Conservation (phyloP, 1,140 invertebrate species). For the Drosophila kurseongensis region DNA sequence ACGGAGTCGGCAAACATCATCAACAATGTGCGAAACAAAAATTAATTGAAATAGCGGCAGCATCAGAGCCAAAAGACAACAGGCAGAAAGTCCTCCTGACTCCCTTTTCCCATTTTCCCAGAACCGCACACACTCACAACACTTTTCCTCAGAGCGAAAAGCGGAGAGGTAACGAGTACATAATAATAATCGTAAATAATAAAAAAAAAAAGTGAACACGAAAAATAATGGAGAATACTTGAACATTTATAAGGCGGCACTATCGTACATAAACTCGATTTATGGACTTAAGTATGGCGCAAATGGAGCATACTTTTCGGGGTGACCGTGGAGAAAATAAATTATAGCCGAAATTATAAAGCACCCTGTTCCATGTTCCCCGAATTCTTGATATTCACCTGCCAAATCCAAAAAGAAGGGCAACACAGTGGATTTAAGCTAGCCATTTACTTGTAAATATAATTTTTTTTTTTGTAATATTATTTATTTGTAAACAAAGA, state of each 20-base stretch:
- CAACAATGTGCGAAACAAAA: conserved; percentile 63
- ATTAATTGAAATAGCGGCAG: conserved; percentile 72
- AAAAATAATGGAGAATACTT: conserved; percentile 10
- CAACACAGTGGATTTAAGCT: neutral
- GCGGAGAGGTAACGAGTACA: conserved; percentile 26
- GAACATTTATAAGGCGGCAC: conserved; percentile 12
- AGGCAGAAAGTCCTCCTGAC: neutral
- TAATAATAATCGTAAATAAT: conserved; percentile 56
- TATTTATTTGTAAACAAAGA: too few species aligned
- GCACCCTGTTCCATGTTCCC: neutral
- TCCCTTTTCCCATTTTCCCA: conserved; percentile 5
- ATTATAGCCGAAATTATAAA: neutral
- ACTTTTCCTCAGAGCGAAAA: neutral
- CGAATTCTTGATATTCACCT: neutral
- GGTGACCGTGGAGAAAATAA: neutral
- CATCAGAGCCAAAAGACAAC: conserved; percentile 35
- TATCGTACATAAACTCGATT: conserved; percentile 17
- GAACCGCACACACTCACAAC: neutral
- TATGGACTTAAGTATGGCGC: neutral
- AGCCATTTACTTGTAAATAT: too few species aligned
- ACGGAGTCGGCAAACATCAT: conserved; percentile 41
- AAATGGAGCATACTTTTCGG: conserved; percentile 7
- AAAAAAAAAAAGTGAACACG: conserved; percentile 11
- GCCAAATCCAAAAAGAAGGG: neutral
- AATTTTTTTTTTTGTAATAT: too few species aligned